A percentile compares a stretch with the other conserved stretches of the same genome.
These are phyloP conservation scores for Drosophila arizonae DNA, from an alignment of 1,140 invertebrate genomes.

Conservation along the genomic window DNA sequence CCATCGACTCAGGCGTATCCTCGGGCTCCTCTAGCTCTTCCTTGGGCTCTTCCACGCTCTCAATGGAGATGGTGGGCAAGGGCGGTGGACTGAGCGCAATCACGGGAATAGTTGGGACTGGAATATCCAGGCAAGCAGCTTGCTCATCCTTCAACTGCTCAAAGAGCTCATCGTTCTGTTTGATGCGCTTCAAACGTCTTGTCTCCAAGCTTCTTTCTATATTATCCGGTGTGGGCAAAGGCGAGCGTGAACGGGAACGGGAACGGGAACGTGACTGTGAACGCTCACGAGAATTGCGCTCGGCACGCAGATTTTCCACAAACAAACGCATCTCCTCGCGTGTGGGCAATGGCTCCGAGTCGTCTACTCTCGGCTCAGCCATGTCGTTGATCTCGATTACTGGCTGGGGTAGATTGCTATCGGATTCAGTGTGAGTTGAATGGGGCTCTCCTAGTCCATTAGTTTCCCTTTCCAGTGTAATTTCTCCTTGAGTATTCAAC, in stretches of 20 bases:
- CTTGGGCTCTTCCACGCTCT: conserved; percentile 35
- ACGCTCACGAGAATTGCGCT: conserved; percentile 35
- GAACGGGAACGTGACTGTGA: conserved; percentile 27
- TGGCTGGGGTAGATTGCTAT: conserved; percentile 41
- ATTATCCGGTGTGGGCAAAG: conserved; percentile 68
- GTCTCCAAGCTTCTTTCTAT: conserved; percentile 63
- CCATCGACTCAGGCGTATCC: conserved; percentile 64
- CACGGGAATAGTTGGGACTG: background rate
- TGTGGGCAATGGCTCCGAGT: conserved; percentile 24
- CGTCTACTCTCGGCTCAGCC: conserved; percentile 25
- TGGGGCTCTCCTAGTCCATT: conserved; percentile 15
- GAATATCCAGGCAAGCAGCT: background rate
- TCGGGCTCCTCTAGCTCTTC: conserved; percentile 37
- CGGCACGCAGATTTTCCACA: conserved; percentile 54
- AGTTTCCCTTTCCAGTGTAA: conserved; percentile 42
- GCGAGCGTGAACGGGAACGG: conserved; percentile 65
- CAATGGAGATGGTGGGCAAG: conserved; percentile 54
- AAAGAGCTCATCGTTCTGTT: conserved; percentile 68
- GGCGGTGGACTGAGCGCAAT: background rate
- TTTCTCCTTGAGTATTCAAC: conserved; percentile 19
- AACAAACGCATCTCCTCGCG: conserved; percentile 57
- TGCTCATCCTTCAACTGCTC: conserved; percentile 53
- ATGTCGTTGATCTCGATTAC: conserved; percentile 59
- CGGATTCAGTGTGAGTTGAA: background rate
- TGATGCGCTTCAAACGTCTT: conserved; percentile 56